Evolutionary conservation across 2,888 invertebrate genomes (phyloP), one percentile per base, ranked within the genome.

Genomic region (Fissipunctia ypsillon): DNA sequence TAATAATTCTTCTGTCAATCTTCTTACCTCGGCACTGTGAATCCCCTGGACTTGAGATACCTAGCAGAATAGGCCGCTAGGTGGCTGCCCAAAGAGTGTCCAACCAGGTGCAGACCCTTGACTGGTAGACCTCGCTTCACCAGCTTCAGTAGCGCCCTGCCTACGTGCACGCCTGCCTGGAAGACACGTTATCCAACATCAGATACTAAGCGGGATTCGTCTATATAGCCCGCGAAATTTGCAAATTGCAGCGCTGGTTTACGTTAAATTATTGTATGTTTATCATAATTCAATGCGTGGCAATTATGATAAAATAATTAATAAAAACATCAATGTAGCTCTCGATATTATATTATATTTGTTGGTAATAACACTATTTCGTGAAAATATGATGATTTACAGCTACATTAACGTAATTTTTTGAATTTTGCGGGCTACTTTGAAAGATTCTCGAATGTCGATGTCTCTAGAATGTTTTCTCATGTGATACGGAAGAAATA

Each of bases 31-130:
- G 90, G 90, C 22, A 94, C 86, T 7, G 41, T 86, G 25, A 76
- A 81, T 7, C 90, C 91, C 31, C 73, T 84, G 0, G 83, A 91
- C 31, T 90, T 91, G 2, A 97, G 91, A 60, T 94, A 92, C n/a
- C 94, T 91, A 0, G 97, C 96, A 12, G 96, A 93, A 22, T 96
- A 94, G 0, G 96, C 97, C 2, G 96, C 92, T 80, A 97, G 94
- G 84, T 97, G 97, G 0, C 96, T 95, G 0, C 97, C 97, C 84
- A 97, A 86, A 70, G 97, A 97, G 81, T 97, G 95, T 0, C 97
- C 97, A 9, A 97, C 93, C 41, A 97, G 87, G 79, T 97, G 97
- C 43, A 97, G 87, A 1, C 93, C 90, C 14, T 94, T 90, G 22
- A 96, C 78, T 2, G 94, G 83, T 0, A 97, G 84, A 0, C 96